phyloP scores from a whole-genome alignment of 2,888 invertebrate genomes.

The Acrocyrtus sp. region DNA sequence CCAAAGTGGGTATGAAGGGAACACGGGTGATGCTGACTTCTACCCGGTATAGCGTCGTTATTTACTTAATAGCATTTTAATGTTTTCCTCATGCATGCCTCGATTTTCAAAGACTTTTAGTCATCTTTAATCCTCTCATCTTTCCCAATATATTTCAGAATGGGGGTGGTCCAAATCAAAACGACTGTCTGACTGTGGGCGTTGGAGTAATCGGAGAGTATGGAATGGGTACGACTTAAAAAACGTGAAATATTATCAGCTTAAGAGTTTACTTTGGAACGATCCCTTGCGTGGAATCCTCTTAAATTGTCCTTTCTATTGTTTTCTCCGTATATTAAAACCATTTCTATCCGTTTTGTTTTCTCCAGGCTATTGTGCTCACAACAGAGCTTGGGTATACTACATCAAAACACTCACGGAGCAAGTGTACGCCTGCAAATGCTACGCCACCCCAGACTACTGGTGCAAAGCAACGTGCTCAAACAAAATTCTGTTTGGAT shows the following conservation, averaged over 20 bases:
- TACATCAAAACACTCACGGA: conserved; percentile 41
- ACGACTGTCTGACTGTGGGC: conserved; percentile 37
- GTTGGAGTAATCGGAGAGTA: conserved; percentile 17
- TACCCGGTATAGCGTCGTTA: conserved; percentile 47
- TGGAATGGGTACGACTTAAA: conserved; percentile 39
- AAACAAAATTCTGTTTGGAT: conserved; percentile 44
- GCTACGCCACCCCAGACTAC: conserved; percentile 33
- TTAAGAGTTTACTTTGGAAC: too few relatives aligned
- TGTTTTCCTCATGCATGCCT: too few relatives aligned
- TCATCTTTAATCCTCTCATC: neutral
- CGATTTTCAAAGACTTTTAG: too few relatives aligned
- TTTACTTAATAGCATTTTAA: conserved; percentile 12
- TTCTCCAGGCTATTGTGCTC: conserved; percentile 54
- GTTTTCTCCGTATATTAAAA: too few relatives aligned
- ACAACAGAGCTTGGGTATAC: conserved; percentile 52
- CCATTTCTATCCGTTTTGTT: too few relatives aligned
- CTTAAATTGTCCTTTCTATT: too few relatives aligned
- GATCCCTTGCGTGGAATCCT: too few relatives aligned
- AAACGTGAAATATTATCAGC: too few relatives aligned
- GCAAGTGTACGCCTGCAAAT: conserved; percentile 44
- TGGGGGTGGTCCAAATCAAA: conserved; percentile 55
- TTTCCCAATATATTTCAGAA: too few relatives aligned
- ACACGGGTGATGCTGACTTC: conserved; percentile 52
- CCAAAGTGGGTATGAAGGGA: conserved; percentile 52
- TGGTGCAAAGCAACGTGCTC: conserved; percentile 46